phyloP scores from a whole-genome alignment of 2,888 invertebrate genomes.

The Drosophila hamatofila region DNA sequence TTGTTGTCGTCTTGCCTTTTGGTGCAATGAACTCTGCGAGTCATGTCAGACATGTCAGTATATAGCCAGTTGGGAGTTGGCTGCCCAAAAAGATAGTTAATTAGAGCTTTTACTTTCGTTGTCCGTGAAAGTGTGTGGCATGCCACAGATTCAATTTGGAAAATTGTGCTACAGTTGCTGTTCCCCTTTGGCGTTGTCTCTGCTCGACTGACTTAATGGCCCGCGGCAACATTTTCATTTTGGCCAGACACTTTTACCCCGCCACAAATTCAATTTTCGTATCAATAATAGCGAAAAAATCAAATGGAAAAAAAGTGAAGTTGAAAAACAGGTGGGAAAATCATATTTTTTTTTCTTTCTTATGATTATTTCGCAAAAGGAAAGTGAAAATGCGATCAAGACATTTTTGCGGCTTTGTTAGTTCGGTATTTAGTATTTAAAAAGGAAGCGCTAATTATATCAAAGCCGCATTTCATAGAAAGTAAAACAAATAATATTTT shows the following conservation, averaged over 20 bases:
- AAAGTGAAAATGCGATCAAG: slow-evolving; percentile 53
- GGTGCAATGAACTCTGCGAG: slow-evolving; percentile 65
- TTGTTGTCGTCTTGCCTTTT: slow-evolving; percentile 21
- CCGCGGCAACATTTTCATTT: slow-evolving; percentile 44
- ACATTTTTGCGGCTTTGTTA: slow-evolving; percentile 44
- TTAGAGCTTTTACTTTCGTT: slow-evolving; percentile 74
- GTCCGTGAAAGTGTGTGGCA: slow-evolving; percentile 74
- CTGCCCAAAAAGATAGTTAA: slow-evolving; percentile 30
- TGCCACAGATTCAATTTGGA: slow-evolving; percentile 66
- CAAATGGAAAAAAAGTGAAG: slow-evolving; percentile 12
- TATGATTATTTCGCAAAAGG: slow-evolving; percentile 25
- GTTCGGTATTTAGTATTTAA: slow-evolving; percentile 22
- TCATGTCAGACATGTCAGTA: slow-evolving; percentile 11
- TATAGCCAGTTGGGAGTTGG: slow-evolving; percentile 46
- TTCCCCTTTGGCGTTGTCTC: slow-evolving; percentile 29
- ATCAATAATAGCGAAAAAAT: slow-evolving; percentile 54
- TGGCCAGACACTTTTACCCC: slow-evolving; percentile 64
- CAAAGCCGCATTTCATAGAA: slow-evolving; percentile 54
- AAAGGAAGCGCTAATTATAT: slow-evolving; percentile 77
- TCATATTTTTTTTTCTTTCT: background rate
- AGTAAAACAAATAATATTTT: slow-evolving; percentile 62
- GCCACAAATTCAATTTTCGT: slow-evolving; percentile 53
- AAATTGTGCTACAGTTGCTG: slow-evolving; percentile 61
- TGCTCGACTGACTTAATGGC: slow-evolving; percentile 51
- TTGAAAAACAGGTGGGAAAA: slow-evolving; percentile 45